Percentiles rank a stretch among this genome's conserved stretches.
Evolutionary conservation across 2,113 vertebrate species (phyloP).

Genomic region (Coptodon rendalli): DNA sequence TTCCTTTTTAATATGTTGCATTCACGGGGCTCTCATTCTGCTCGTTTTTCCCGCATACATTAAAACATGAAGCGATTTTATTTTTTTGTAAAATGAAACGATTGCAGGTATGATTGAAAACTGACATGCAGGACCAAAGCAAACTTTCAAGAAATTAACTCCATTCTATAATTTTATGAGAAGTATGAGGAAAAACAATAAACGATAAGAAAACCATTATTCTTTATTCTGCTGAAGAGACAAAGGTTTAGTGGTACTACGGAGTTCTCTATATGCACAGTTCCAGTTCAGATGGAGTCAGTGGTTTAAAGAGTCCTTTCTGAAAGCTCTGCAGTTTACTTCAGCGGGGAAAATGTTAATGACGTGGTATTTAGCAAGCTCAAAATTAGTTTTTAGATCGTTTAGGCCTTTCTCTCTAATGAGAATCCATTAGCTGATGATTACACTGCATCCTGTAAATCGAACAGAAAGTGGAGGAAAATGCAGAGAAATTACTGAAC

Average conservation of each 20-base stretch:
- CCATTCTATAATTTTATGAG: not conserved
- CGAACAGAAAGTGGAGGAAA: not conserved
- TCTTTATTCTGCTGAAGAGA: not conserved
- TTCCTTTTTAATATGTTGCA: not conserved
- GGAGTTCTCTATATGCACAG: not conserved
- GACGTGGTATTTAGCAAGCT: not conserved
- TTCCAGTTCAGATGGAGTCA: accelerated
- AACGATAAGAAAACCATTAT: not conserved
- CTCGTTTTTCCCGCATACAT: not conserved
- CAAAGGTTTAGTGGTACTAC: not conserved
- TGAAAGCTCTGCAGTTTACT: not conserved
- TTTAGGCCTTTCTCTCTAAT: not conserved
- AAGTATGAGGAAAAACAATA: not conserved
- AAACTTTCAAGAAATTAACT: not conserved
- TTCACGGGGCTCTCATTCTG: not conserved
- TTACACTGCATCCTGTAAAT: not conserved
- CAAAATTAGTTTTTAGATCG: not conserved
- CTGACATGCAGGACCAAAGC: not conserved
- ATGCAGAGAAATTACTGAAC: not conserved
- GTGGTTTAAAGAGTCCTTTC: not conserved
- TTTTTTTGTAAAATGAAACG: not conserved
- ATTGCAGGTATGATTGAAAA: not conserved
- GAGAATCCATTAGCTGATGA: slow-evolving; percentile 1
- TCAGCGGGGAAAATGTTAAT: not conserved
- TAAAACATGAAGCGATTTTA: not conserved